phyloP scores from a whole-genome alignment of 2,113 vertebrate genomes.

The Cygnus buccinator region DNA sequence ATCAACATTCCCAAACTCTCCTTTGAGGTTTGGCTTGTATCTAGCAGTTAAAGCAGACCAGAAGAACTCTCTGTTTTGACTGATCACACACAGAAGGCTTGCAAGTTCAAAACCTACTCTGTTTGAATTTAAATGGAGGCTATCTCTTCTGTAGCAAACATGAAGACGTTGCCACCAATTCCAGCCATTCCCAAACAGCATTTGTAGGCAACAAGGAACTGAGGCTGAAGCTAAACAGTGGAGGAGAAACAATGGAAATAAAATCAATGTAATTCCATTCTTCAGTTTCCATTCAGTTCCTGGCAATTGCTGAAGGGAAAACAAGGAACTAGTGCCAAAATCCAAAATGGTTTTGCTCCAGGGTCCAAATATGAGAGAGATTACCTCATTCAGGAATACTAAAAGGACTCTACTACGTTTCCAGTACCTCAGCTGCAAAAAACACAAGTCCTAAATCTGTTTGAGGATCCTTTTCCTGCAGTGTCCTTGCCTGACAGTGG shows the following conservation, averaged over 20 bases:
- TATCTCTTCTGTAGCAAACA: not conserved
- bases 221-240: not conserved
- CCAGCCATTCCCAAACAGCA: not conserved
- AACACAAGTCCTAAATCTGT: not conserved
- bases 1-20: not conserved
- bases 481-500: not conserved
- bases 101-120: not conserved
- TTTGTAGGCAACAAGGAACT: not conserved
- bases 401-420: not conserved
- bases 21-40: not conserved
- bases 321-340: conserved; percentile 36
- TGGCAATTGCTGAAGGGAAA: conserved; percentile 39
- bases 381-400: not conserved
- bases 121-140: not conserved
- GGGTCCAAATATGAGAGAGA: not conserved
- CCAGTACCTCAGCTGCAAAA: not conserved
- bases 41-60: not conserved
- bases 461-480: not conserved
- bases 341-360: conserved; percentile 14
- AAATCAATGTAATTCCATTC: conserved; percentile 14
- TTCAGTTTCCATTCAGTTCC: not conserved
- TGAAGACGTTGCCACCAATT: not conserved
- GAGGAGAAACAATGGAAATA: conserved; percentile 11
- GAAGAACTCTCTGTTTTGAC: not conserved
- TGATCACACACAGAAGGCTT: not conserved